Evolutionary conservation across 2,113 vertebrate genomes (phyloP).

Genomic region (Hypanus sabinus): DNA sequence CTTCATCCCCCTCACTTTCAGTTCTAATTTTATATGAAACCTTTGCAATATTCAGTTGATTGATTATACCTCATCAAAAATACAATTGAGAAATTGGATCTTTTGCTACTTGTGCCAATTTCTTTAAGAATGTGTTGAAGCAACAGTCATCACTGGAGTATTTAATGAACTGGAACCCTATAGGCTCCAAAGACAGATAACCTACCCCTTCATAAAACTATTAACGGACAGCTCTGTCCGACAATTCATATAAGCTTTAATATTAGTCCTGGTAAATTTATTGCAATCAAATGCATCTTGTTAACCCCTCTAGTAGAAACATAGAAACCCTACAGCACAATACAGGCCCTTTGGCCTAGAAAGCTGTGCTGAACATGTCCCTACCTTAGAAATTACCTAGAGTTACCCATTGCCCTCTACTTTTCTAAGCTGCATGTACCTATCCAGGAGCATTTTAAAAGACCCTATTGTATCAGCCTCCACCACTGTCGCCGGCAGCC

Average conservation of each 20-base stretch:
- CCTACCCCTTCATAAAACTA: neutral
- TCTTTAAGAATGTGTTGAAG: neutral
- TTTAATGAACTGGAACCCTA: conserved; percentile 25
- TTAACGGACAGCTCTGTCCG: conserved; percentile 14
- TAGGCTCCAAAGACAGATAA: conserved; percentile 9
- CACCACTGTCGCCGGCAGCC: no score
- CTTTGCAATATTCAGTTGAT: conserved; percentile 13
- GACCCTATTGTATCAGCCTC: no score
- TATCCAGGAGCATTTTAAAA: no score
- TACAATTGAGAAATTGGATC: neutral
- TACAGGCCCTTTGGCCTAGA: no score
- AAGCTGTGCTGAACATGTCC: no score
- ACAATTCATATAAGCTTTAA: conserved; percentile 6
- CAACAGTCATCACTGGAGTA: neutral
- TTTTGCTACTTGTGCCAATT: neutral
- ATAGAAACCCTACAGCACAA: no score
- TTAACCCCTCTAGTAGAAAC: neutral
- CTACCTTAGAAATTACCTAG: no score
- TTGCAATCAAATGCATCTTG: neutral
- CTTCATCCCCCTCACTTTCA: neutral
- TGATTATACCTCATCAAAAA: neutral
- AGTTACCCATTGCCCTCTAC: no score
- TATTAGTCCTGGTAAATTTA: neutral
- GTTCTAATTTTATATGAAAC: neutral
- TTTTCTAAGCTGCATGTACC: no score